Evolutionary conservation across 2,888 invertebrate genomes (phyloP).

Genomic region (Orthosia cruda): DNA sequence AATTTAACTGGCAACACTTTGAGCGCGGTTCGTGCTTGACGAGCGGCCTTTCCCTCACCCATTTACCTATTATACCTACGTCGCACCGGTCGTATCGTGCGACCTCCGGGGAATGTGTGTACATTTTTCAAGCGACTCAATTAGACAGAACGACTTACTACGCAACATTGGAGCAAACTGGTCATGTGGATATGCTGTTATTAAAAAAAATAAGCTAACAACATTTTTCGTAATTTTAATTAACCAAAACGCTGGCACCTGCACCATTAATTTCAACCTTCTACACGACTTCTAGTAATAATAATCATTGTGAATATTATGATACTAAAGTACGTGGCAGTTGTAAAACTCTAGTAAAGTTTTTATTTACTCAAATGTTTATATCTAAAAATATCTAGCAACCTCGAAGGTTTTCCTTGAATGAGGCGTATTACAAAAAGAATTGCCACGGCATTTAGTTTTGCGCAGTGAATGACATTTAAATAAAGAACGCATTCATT

Average conservation of each 20-base stretch:
- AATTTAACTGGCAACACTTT: conserved; percentile 81
- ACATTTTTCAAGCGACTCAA: conserved; percentile 70
- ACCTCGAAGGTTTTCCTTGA: conserved; percentile 14
- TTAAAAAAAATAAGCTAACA: background rate
- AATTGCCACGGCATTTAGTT: conserved; percentile 32
- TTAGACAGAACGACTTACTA: conserved; percentile 70
- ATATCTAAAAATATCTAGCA: background rate
- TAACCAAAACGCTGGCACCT: background rate
- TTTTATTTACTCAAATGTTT: background rate
- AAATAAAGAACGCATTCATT: conserved; percentile 25
- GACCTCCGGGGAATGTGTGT: conserved; percentile 55
- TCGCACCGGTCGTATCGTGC: conserved; percentile 15
- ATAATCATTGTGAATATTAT: too few relatives aligned
- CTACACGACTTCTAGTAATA: background rate
- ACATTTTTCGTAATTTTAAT: too few relatives aligned
- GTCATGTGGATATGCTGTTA: conserved; percentile 19
- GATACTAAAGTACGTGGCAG: background rate
- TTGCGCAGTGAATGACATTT: conserved; percentile 41
- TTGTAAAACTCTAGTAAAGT: background rate
- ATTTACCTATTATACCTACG: conserved; percentile 66
- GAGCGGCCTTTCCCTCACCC: conserved; percentile 66
- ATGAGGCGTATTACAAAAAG: conserved; percentile 7
- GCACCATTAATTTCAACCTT: background rate
- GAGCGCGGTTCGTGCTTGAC: conserved; percentile 70
- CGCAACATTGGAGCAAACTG: conserved; percentile 67